phyloP scores from a whole-genome alignment of 2,113 vertebrate species.

The Psittacula cyanocephala region DNA sequence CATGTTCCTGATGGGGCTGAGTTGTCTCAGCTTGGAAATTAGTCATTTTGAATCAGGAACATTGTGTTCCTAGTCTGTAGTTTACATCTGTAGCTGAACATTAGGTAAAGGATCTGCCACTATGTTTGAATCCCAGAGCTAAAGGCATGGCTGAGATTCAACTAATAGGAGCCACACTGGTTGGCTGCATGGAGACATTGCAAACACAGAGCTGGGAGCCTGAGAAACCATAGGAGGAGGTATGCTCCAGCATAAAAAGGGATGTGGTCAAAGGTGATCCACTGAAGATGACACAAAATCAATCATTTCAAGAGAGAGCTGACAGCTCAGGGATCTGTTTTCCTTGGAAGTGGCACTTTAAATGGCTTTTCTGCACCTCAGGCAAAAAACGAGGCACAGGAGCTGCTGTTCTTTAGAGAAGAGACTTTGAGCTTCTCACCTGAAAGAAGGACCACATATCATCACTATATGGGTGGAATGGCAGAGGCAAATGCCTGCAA shows the following conservation, averaged over 20 bases:
- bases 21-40: not conserved
- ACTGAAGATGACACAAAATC: not conserved
- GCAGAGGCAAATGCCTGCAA: not conserved
- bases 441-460: rapidly evolving
- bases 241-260: not conserved
- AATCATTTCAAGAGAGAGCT: not conserved
- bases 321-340: not conserved
- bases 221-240: not conserved
- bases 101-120: not conserved
- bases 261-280: no score
- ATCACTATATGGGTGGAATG: rapidly evolving
- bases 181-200: not conserved
- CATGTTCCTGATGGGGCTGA: not conserved
- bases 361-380: not conserved
- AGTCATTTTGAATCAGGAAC: not conserved
- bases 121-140: not conserved
- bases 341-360: not conserved
- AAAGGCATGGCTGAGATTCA: not conserved
- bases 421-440: not conserved
- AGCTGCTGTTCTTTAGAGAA: not conserved
- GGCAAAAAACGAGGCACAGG: not conserved
- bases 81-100: not conserved
- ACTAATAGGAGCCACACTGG: not conserved
- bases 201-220: not conserved
- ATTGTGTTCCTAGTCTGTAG: not conserved